These are phyloP conservation scores for Heliconius hermathena DNA, from an alignment of 1,140 invertebrate species.

Conservation along the genomic window DNA sequence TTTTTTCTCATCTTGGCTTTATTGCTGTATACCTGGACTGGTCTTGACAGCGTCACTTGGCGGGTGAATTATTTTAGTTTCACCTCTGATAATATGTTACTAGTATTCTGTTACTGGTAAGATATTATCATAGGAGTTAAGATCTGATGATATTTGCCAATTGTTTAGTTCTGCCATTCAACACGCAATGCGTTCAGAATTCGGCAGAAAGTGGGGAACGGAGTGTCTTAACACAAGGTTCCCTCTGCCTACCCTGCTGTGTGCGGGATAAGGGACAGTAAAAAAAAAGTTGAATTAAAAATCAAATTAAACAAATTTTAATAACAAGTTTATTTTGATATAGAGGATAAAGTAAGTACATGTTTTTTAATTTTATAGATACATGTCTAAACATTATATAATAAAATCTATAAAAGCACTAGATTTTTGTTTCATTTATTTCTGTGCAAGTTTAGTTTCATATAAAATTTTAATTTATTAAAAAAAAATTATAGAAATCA, in stretches of 20 bases:
- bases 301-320: conserved; percentile 67
- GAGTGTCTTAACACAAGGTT: too few species aligned
- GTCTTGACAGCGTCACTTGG: too few species aligned
- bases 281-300: conserved; percentile 11
- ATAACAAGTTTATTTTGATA: conserved; percentile 80
- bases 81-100: neutral
- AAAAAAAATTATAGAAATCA: neutral
- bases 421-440: conserved; percentile 34
- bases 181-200: too few species aligned
- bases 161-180: too few species aligned
- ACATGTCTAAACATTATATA: conserved; percentile 50
- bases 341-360: conserved; percentile 69
- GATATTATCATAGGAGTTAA: too few species aligned
- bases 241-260: too few species aligned
- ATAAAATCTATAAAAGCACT: conserved; percentile 59
- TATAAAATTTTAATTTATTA: neutral
- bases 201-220: too few species aligned
- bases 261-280: conserved; percentile 12
- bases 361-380: conserved; percentile 55
- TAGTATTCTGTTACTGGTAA: too few species aligned
- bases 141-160: too few species aligned
- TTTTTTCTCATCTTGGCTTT: too few species aligned
- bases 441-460: conserved; percentile 34
- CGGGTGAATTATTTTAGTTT: too few species aligned
- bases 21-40: too few species aligned